Base-by-base conservation (phyloP, 1,140 invertebrate species). In the Aphidius ervi region DNA sequence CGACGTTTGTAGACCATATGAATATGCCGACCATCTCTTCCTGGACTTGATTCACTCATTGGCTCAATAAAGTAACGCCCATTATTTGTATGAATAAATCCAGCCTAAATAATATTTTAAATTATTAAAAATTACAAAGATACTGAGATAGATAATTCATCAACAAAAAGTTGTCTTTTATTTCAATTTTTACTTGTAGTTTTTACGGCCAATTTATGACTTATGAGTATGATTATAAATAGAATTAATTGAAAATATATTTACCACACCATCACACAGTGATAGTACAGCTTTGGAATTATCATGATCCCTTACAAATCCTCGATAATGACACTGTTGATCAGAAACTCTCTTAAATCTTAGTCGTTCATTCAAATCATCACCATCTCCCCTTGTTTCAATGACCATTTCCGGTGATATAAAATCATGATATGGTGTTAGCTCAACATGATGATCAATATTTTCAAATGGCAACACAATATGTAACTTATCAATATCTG, bases 191-290 rank as follows among this genome's bases (percentile, higher is more conserved):
- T 16, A 16, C 16, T 16, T 16, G 16, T 16, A 16, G 1, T 16
- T 16, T 16, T 16, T 16, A 16, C 1, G 16, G 16, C 16, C 16
- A 16, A 16, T 0, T 16, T 16, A 16, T 16, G 16, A 16, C 16
- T 16, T 16, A 1, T 16, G 16, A 16, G 16, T 16, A 16, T 0
- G 16, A 16, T 1, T 16, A 16, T 31, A 31, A 31, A 31, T 31
- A 31, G 4, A 31, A 31, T 31, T 31, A 0, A 31, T 31, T 31
- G 4, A 31, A 31, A 31, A 31, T 31, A 31, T 61, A 63, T 82
- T 80, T 76, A 87, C 86, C 79, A 88, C 74, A 39, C 86, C 86
- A 52, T 86, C 75, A 63, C 86, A 87, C 1, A 83, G 75, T 37
- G 84, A 85, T n/a, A 87, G 60, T 6, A 85, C 84, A 6, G 79